phyloP scores from a whole-genome alignment of 1,140 invertebrate genomes.

The Achroia grisella region DNA sequence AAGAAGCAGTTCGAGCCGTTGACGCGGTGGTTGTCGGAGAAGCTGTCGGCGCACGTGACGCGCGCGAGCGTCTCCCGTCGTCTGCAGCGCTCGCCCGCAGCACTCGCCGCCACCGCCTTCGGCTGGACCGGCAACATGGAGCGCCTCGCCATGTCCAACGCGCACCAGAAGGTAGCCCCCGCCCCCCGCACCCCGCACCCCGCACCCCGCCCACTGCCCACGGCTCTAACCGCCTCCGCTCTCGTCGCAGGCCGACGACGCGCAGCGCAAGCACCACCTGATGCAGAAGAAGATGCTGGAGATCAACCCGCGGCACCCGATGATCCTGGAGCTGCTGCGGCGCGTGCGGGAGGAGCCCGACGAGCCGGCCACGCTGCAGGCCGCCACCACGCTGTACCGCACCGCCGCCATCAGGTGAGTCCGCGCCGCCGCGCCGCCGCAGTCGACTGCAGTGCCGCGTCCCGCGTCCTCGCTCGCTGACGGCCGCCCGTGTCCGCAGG shows the following conservation, averaged over 20 bases:
- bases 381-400: slow-evolving; percentile 94
- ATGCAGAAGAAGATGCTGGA: slow-evolving; percentile 98
- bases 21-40: slow-evolving; percentile 92
- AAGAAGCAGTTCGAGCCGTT: slow-evolving; percentile 92
- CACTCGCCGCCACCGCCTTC: slow-evolving; percentile 96
- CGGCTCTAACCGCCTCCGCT: neutral
- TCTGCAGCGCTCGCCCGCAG: slow-evolving; percentile 94
- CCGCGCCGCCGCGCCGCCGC: too few relatives aligned
- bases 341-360: slow-evolving; percentile 86
- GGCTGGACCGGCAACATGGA: slow-evolving; percentile 99
- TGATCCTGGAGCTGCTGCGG: slow-evolving; percentile 92
- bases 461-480: too few relatives aligned
- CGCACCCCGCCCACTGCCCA: too few relatives aligned
- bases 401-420: slow-evolving; percentile 93
- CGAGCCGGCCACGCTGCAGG: slow-evolving; percentile 88
- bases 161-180: slow-evolving; percentile 90
- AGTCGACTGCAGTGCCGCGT: too few relatives aligned
- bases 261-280: slow-evolving; percentile 92
- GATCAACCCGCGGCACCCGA: slow-evolving; percentile 97
- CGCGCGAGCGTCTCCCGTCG: slow-evolving; percentile 93
- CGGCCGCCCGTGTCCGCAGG: too few relatives aligned
- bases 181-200: too few relatives aligned
- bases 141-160: slow-evolving; percentile 94
- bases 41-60: slow-evolving; percentile 88
- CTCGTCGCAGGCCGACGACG: slow-evolving; percentile 81